Evolutionary conservation across 2,888 invertebrate species (phyloP).

Genomic region (Mechanitis messenoides): DNA sequence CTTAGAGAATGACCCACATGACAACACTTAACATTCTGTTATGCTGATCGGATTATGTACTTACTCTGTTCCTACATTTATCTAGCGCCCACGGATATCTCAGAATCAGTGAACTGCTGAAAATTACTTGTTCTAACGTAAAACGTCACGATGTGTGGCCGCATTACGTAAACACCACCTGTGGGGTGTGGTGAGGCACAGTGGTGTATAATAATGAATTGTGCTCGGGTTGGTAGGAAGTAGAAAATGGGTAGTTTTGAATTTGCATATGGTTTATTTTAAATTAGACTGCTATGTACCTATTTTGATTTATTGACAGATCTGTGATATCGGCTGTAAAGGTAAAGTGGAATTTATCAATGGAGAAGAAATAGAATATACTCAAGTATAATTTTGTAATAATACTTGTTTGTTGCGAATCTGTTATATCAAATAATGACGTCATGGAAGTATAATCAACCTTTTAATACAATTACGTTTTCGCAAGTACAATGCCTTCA

Average conservation of each 20-base stretch:
- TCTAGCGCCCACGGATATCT: constrained; percentile 19
- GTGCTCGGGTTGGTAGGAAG: constrained; percentile 15
- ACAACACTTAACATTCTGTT: constrained; percentile 9
- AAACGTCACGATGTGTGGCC: constrained; percentile 17
- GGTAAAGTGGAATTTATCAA: too few species aligned
- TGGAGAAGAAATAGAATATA: too few species aligned
- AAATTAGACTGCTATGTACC: neutral
- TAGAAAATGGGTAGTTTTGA: constrained; percentile 16
- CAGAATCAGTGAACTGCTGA: constrained; percentile 19
- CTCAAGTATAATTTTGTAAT: too few species aligned
- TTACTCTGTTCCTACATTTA: too few species aligned
- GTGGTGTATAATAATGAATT: constrained; percentile 23
- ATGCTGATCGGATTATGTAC: neutral
- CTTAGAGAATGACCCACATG: neutral
- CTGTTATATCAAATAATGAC: neutral
- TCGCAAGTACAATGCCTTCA: neutral
- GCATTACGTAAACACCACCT: constrained; percentile 16
- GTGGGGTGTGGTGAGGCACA: neutral
- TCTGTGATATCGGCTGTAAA: too few species aligned
- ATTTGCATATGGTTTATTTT: constrained; percentile 15
- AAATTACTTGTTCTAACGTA: constrained; percentile 20
- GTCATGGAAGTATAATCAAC: neutral
- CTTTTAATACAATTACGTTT: neutral
- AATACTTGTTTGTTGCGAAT: too few species aligned
- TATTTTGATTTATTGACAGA: too few species aligned